phyloP scores from a whole-genome alignment of 92 coral and sea anemone species.

The Metridium senile region DNA sequence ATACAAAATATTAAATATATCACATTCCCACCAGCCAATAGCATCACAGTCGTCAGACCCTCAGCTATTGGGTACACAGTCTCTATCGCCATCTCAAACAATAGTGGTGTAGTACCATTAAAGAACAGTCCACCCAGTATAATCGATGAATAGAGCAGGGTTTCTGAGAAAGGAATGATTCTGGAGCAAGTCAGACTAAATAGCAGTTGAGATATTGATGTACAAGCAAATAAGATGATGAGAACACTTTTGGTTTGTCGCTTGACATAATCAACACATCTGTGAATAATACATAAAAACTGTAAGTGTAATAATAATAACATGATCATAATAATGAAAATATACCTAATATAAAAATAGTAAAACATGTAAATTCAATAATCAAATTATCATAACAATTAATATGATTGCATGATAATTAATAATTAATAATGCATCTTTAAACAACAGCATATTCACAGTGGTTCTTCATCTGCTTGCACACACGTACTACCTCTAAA shows the following conservation, averaged over 20 bases:
- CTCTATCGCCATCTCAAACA: slow-evolving; percentile 73
- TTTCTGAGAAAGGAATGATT: slow-evolving; percentile 64
- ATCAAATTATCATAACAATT: no score
- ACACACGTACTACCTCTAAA: no score
- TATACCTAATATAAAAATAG: no score
- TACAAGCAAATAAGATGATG: slow-evolving; percentile 47
- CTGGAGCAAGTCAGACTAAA: slow-evolving; percentile 65
- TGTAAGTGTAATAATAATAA: no score
- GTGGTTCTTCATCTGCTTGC: no score
- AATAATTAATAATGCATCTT: no score
- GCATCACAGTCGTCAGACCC: slow-evolving; percentile 54
- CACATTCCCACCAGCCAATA: slow-evolving; percentile 43
- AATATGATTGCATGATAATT: no score
- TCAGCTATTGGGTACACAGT: slow-evolving; percentile 71
- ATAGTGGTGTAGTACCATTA: slow-evolving; percentile 57
- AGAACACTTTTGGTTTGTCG: slow-evolving; percentile 58
- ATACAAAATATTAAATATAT: slow-evolving; percentile 48
- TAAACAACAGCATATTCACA: no score
- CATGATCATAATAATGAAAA: no score
- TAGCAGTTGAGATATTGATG: slow-evolving; percentile 51
- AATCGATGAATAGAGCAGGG: slow-evolving; percentile 55
- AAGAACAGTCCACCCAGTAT: slow-evolving; percentile 63
- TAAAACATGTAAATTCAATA: neutral
- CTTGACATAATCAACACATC: slow-evolving; percentile 57
- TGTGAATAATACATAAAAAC: slow-evolving; percentile 26